Base-by-base conservation (phyloP, 2,113 vertebrate species). In the Peromyscus leucopus region DNA sequence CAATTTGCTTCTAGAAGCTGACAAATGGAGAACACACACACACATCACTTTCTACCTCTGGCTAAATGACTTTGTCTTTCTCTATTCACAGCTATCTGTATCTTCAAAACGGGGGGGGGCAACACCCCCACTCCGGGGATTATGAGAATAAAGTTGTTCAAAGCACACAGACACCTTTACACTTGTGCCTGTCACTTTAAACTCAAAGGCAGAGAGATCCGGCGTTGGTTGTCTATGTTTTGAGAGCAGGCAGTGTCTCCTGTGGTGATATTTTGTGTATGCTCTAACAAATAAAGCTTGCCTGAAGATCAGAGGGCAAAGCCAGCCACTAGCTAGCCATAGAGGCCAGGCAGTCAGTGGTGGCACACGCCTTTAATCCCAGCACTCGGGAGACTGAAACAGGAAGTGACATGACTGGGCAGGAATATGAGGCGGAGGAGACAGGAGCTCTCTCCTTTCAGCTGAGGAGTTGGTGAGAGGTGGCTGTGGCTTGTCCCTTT, bases 111-210 rank as follows among this genome's bases (percentile, higher is more conserved):
- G 31, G 55, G 28, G 13, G 31, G 55, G 28, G 13, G 6, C 55
- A 78, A 48, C 4, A 75, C 16, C 12, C 9, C 0, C 59, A 59
- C 2, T 63, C 26, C 26, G 74, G 75, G 63, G 51, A 67, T 89
- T 82, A 71, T 76, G 42, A 89, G 42, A 61, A 82, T 91, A 92
- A 96, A 95, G 33, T 86, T 4, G 72, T 17, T 63, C 88, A 75
- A 65, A 57, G 89, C 33, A 59, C 36, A 46, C 17, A 59, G 91
- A 89, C 15, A 83, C 2, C 76, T 69, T 67, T 61, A 92, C 87
- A 55, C 55, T 78, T 61, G 74, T 87, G 8, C 22, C 61, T 48
- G 72, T 42, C n/a, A 79, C 82, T 80, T 79, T 83, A 46, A 69
- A 74, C 39, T 75, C 55, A 92, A 63, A 78, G n/a, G 61, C 46